A percentile compares a stretch with the other conserved stretches of the same genome.
Conservation (phyloP, 92 coral and sea anemone species). For the Epizoanthus illoricatus region DNA sequence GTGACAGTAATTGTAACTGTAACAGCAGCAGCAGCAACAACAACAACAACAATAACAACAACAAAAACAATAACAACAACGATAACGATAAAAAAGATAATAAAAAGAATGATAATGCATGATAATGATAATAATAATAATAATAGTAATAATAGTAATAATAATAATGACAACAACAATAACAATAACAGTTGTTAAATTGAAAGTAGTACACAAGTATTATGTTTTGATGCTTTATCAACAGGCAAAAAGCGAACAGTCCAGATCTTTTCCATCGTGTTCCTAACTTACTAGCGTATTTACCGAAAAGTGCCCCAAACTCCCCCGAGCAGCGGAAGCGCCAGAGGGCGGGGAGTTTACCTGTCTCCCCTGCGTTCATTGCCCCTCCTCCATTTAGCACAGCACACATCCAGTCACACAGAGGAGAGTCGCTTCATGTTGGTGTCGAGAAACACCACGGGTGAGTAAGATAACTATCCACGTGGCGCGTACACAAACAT, state of each 20-base stretch:
- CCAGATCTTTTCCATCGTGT: slow-evolving; percentile 25
- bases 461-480: not conserved
- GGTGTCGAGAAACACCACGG: slow-evolving; percentile 24
- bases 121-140: too few relatives aligned
- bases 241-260: slow-evolving; percentile 10
- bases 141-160: too few relatives aligned
- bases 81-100: too few relatives aligned
- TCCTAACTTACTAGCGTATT: not conserved
- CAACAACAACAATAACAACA: too few relatives aligned
- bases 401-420: not conserved
- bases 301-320: slow-evolving; percentile 32
- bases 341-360: slow-evolving; percentile 29
- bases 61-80: too few relatives aligned
- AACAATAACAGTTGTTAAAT: too few relatives aligned
- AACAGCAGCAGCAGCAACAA: too few relatives aligned
- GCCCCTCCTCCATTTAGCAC: not conserved
- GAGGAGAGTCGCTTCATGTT: slow-evolving; percentile 25
- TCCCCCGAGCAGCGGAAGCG: slow-evolving; percentile 20
- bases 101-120: too few relatives aligned
- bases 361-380: not conserved
- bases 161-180: too few relatives aligned
- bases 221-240: not conserved
- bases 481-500: not conserved
- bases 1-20: too few relatives aligned
- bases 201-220: too few relatives aligned